These are phyloP conservation scores for Dolichopus griseipennis DNA, from an alignment of 2,888 invertebrate species.

Conservation along the genomic window DNA sequence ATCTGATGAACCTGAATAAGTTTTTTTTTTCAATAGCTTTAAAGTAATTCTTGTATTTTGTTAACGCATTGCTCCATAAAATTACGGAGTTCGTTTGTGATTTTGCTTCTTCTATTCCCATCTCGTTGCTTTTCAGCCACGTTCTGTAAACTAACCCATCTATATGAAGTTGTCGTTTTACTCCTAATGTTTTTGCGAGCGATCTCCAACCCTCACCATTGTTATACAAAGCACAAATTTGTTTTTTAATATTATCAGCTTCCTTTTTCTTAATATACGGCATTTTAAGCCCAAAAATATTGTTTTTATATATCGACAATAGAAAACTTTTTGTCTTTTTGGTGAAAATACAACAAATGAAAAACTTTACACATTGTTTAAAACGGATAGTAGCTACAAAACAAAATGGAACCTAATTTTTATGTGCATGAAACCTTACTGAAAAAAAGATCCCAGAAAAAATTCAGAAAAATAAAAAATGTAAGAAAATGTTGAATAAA, in stretches of 20 bases:
- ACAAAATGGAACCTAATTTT: no score
- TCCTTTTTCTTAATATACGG: slow-evolving; percentile 11
- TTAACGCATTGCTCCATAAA: no score
- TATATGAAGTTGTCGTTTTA: slow-evolving; percentile 11
- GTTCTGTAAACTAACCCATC: slow-evolving; percentile 10
- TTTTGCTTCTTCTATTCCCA: no score
- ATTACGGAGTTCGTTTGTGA: slow-evolving; percentile 5
- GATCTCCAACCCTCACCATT: slow-evolving; percentile 9
- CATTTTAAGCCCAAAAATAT: not conserved
- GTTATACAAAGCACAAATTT: slow-evolving; percentile 11
- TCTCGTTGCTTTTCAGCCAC: not conserved
- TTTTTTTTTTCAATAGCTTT: not conserved
- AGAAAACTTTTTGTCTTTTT: no score
- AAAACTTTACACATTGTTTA: no score
- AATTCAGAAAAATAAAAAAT: no score
- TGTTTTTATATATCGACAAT: not conserved
- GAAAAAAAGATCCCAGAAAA: no score
- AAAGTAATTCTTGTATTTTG: not conserved
- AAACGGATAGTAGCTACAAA: no score
- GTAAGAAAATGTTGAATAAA: no score
- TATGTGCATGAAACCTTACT: no score
- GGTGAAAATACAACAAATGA: no score
- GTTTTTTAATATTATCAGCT: slow-evolving; percentile 12
- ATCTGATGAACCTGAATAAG: not conserved
- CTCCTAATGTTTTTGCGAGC: slow-evolving; percentile 9